Evolutionary conservation across 2,888 invertebrate genomes (phyloP), one percentile per base, ranked within the genome.

Genomic region (Drosophila antonietae): DNA sequence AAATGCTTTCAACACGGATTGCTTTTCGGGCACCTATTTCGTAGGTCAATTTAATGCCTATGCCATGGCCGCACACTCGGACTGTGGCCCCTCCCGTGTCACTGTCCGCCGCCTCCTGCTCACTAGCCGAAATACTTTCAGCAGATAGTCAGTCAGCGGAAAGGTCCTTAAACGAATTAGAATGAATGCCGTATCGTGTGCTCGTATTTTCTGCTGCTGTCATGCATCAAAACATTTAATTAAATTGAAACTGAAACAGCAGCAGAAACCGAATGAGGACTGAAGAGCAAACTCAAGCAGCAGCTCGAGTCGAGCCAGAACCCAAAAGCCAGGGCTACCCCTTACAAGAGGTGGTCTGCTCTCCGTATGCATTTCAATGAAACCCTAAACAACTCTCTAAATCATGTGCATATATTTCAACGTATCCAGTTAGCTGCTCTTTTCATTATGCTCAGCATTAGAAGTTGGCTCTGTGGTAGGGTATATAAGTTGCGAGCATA

Each of bases 221-320:
- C 89, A 90, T 84, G 86, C 90, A 84, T 86, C 82, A 89, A 87
- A 89, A 87, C 85, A 89, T 86, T 86, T 90, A 89, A 86, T 86
- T 86, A 86, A 86, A 90, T 86, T 90, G 79, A 70, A 81, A 66
- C 79, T 73, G 78, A 75, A 71, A 71, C 70, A 62, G 35, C 20
- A 66, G 12, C 23, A 15, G 20, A n/a, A 53, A 3, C 15, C 5
- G 76, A 2, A 39, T 28, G n/a, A 8, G 41, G 3, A n/a, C 1
- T 1, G 8, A 7, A 3, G 41, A n/a, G 6, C 1, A 72, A 72
- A 73, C 70, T 68, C 20, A 37, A 67, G 23, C 18, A 53, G 53
- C 35, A 20, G 14, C 53, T 37, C 35, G n/a, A 37, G 37, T 15
- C 33, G 52, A 18, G 12, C 18, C 51, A 20, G 33, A 14, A 39